A percentile compares a stretch with the other conserved stretches of the same genome.
phyloP scores from a whole-genome alignment of 2,888 invertebrate genomes.

The Lomographa bimaculata region DNA sequence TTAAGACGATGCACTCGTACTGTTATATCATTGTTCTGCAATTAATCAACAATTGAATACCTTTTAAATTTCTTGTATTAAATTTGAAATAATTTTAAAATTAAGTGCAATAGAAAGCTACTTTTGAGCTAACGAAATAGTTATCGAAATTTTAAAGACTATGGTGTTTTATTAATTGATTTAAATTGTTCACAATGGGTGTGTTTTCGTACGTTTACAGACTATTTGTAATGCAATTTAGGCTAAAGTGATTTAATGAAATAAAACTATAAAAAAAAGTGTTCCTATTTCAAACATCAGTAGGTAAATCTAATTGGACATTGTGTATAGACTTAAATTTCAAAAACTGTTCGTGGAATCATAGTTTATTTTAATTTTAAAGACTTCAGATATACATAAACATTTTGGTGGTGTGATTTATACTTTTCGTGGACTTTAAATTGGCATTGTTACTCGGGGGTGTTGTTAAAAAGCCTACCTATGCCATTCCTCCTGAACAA shows the following conservation, averaged over 20 bases:
- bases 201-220: conserved; percentile 74
- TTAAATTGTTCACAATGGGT: conserved; percentile 59
- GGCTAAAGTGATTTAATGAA: conserved; percentile 42
- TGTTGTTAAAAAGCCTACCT: conserved; percentile 66
- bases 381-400: too few relatives aligned
- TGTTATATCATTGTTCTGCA: conserved; percentile 23
- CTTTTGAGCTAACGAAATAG: not conserved
- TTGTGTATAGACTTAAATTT: conserved; percentile 1
- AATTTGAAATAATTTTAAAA: too few relatives aligned
- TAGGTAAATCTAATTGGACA: conserved; percentile 7
- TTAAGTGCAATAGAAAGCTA: not conserved
- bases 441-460: conserved; percentile 23
- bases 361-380: too few relatives aligned
- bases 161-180: conserved; percentile 12
- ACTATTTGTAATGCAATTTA: conserved; percentile 66
- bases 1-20: conserved; percentile 17
- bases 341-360: too few relatives aligned
- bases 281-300: too few relatives aligned
- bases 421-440: conserved; percentile 10
- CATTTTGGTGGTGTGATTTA: conserved; percentile 2
- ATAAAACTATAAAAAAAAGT: conserved; percentile 1
- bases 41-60: not conserved
- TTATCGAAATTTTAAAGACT: not conserved
- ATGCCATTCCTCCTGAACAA: conserved; percentile 70
- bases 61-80: not conserved